These are phyloP conservation scores for Sesia apiformis DNA, from an alignment of 2,888 invertebrate species.

Conservation along the genomic window DNA sequence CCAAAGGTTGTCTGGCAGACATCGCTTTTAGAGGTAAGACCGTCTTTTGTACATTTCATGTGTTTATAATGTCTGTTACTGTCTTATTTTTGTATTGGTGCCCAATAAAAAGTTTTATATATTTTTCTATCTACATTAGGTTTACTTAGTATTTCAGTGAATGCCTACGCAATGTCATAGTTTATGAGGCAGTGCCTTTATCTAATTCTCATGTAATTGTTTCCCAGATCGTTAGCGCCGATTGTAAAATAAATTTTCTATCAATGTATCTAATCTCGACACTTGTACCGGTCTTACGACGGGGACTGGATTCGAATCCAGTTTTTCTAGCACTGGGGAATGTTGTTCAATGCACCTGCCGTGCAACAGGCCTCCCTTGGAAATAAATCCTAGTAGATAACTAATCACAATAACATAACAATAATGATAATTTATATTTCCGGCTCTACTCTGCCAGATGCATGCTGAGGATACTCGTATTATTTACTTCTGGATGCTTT, in stretches of 20 bases:
- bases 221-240: constrained; percentile 28
- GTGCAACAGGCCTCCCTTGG: constrained; percentile 20
- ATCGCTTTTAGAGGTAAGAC: too few species aligned
- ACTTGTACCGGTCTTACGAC: constrained; percentile 18
- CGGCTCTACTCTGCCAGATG: not conserved
- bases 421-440: not conserved
- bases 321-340: constrained; percentile 65
- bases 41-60: too few species aligned
- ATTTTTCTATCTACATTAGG: too few species aligned
- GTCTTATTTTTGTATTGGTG: too few species aligned
- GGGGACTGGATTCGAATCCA: constrained; percentile 38
- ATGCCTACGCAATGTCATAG: not conserved
- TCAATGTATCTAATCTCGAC: constrained; percentile 46
- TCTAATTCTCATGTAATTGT: constrained; percentile 17
- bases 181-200: constrained; percentile 1
- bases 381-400: constrained; percentile 24
- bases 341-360: constrained; percentile 64
- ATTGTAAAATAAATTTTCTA: constrained; percentile 39
- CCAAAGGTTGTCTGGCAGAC: too few species aligned
- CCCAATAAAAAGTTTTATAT: too few species aligned
- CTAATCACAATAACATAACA: not conserved
- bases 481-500: too few species aligned
- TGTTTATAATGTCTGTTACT: too few species aligned
- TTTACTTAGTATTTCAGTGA: too few species aligned
- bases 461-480: too few species aligned